phyloP scores from a whole-genome alignment of 2,797 vertebrate genomes.

The Anolis apletophallus region DNA sequence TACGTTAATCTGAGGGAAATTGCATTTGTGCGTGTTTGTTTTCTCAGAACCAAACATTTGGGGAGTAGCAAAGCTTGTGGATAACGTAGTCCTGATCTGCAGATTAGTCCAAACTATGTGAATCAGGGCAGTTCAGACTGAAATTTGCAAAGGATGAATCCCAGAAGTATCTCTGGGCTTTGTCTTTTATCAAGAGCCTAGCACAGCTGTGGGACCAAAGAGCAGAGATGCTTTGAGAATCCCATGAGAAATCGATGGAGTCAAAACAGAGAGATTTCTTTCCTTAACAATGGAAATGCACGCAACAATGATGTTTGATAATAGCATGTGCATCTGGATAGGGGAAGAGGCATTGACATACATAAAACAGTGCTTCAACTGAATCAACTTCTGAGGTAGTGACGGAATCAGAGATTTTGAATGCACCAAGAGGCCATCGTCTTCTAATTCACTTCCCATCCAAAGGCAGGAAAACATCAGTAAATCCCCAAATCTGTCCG shows the following conservation, averaged over 20 bases:
- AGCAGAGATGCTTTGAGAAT: neutral
- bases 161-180: neutral
- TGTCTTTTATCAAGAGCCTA: neutral
- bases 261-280: neutral
- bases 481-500: neutral
- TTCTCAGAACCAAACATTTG: too few species aligned
- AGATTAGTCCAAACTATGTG: too few species aligned
- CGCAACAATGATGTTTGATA: too few species aligned
- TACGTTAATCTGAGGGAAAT: neutral
- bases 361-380: neutral
- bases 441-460: neutral
- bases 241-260: neutral
- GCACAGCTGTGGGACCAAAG: neutral
- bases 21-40: neutral
- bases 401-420: neutral
- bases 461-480: neutral
- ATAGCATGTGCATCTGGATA: neutral
- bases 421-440: neutral
- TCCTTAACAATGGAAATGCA: too few species aligned
- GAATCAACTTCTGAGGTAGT: neutral
- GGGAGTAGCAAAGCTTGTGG: too few species aligned
- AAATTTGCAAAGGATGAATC: too few species aligned
- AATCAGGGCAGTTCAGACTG: too few species aligned
- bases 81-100: too few species aligned
- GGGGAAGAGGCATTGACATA: neutral